phyloP scores from a whole-genome alignment of 2,797 vertebrate species.

The Parauchenoglanis ngamensis region DNA sequence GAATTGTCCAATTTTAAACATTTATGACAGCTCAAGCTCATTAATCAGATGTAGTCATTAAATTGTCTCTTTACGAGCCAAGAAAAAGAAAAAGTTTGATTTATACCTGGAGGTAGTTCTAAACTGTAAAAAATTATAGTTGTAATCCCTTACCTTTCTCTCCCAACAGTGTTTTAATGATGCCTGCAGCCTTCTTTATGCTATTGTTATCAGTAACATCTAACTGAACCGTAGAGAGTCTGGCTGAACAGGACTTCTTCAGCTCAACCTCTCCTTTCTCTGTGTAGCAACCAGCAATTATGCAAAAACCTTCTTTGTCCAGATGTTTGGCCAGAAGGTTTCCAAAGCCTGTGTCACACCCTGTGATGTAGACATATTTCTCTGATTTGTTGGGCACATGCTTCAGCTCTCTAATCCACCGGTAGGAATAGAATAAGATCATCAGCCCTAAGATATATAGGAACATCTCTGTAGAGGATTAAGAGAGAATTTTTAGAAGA shows the following conservation, averaged over 20 bases:
- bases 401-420: constrained; percentile 58
- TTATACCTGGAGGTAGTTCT: neutral
- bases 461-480: constrained; percentile 56
- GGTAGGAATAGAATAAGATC: constrained; percentile 44
- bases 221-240: constrained; percentile 54
- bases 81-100: neutral
- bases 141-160: constrained; percentile 52
- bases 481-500: neutral
- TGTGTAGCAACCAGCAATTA: constrained; percentile 63
- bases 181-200: constrained; percentile 54
- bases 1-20: neutral
- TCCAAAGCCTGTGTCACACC: constrained; percentile 66
- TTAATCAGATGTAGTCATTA: neutral
- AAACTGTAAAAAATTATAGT: neutral
- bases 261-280: constrained; percentile 63
- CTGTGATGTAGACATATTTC: constrained; percentile 66
- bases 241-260: constrained; percentile 55
- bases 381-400: constrained; percentile 54
- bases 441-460: constrained; percentile 48
- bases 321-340: constrained; percentile 61
- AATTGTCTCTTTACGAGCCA: neutral
- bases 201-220: constrained; percentile 59
- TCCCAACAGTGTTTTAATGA: constrained; percentile 57
- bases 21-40: neutral
- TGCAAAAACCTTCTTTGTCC: constrained; percentile 59